A percentile compares a stretch with the other conserved stretches of the same genome.
phyloP scores from a whole-genome alignment of 2,113 vertebrate species.

The Halichoerus grypus region DNA sequence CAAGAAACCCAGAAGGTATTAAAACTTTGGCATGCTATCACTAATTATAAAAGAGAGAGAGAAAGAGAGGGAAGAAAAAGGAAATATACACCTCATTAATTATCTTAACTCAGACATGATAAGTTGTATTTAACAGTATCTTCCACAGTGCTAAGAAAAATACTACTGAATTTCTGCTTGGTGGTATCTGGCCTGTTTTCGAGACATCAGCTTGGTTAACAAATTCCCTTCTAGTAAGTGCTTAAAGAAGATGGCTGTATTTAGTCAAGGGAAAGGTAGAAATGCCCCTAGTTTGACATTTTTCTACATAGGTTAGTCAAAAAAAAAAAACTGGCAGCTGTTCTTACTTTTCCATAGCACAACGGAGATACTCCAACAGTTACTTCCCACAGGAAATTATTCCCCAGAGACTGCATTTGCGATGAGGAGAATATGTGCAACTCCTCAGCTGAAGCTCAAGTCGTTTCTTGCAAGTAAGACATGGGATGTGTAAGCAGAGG shows the following conservation, averaged over 20 bases:
- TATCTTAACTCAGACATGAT: constrained; percentile 70
- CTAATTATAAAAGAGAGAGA: background rate
- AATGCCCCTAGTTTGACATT: constrained; percentile 66
- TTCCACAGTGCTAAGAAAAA: constrained; percentile 63
- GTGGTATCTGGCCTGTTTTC: constrained; percentile 41
- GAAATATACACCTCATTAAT: constrained; percentile 38
- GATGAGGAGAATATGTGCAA: constrained; percentile 60
- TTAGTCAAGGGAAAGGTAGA: constrained; percentile 67
- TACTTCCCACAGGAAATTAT: constrained; percentile 81
- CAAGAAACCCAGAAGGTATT: constrained; percentile 30
- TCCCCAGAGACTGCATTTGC: constrained; percentile 67
- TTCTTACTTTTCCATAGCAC: constrained; percentile 73
- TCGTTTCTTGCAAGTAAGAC: constrained; percentile 58
- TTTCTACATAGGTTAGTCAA: constrained; percentile 68
- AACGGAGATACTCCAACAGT: constrained; percentile 65
- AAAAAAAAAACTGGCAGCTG: constrained; percentile 67
- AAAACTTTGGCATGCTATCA: constrained; percentile 28
- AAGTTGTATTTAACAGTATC: constrained; percentile 75
- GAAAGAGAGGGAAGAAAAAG: background rate
- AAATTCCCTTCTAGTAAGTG: constrained; percentile 64
- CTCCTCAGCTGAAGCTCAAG: constrained; percentile 60
- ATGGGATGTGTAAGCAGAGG: constrained; percentile 3
- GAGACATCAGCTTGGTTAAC: constrained; percentile 39
- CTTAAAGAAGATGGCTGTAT: constrained; percentile 66
- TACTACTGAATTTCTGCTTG: constrained; percentile 48